A percentile compares a stretch with the other conserved stretches of the same genome.
Conservation (phyloP, 2,113 vertebrate genomes). For the Dissostichus mawsoni region DNA sequence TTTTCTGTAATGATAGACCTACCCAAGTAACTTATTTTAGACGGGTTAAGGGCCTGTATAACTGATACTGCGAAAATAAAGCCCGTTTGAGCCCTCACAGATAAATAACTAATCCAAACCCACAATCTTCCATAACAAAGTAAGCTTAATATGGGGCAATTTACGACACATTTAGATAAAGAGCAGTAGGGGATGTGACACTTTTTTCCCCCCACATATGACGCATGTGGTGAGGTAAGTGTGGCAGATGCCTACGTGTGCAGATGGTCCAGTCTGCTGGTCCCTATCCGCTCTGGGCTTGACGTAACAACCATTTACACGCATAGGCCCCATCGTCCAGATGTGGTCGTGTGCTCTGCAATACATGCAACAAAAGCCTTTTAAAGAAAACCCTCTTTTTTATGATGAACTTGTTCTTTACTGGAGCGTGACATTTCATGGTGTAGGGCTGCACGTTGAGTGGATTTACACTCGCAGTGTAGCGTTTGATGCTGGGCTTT, state of each 20-base stretch:
- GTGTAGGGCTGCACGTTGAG: constrained; percentile 19
- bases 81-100: neutral
- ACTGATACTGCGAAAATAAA: constrained; percentile 5
- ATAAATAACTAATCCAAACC: neutral
- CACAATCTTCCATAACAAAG: neutral
- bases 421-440: constrained; percentile 61
- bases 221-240: constrained; percentile 83
- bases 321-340: constrained; percentile 46
- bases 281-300: constrained; percentile 57
- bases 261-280: constrained; percentile 72
- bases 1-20: neutral
- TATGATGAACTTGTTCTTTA: constrained; percentile 60
- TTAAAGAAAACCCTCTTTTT: constrained; percentile 6
- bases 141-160: constrained; percentile 18
- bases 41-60: neutral
- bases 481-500: constrained; percentile 7
- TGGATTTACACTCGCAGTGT: constrained; percentile 14
- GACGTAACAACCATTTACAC: constrained; percentile 50
- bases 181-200: constrained; percentile 65
- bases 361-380: constrained; percentile 25
- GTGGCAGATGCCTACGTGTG: constrained; percentile 76
- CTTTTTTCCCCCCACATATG: constrained; percentile 59
- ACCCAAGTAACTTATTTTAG: constrained; percentile 7
- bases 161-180: constrained; percentile 53
- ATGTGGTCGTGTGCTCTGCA: constrained; percentile 46